These are phyloP conservation scores for Meteorus sp. DNA, from an alignment of 1,140 invertebrate genomes.

Conservation along the genomic window DNA sequence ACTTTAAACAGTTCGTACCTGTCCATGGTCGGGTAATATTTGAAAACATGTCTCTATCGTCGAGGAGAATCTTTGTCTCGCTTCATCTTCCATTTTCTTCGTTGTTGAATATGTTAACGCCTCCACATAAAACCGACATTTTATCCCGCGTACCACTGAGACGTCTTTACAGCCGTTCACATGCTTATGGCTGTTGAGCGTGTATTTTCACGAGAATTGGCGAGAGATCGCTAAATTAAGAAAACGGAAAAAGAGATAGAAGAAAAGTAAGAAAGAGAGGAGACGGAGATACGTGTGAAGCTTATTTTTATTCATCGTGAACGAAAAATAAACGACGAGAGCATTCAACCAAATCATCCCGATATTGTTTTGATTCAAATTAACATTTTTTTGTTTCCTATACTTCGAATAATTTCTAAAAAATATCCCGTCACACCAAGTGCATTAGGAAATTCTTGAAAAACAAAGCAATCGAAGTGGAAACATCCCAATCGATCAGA, in stretches of 20 bases:
- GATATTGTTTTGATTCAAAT: neutral
- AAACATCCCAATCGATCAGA: neutral
- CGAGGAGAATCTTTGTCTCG: constrained; percentile 41
- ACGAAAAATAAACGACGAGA: neutral
- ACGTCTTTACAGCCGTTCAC: constrained; percentile 52
- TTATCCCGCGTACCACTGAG: constrained; percentile 49
- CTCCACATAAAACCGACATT: constrained; percentile 56
- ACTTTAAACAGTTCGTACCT: constrained; percentile 54
- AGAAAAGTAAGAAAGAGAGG: too few species aligned
- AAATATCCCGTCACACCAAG: neutral
- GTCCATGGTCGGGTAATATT: constrained; percentile 55
- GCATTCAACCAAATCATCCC: neutral
- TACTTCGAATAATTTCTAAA: neutral
- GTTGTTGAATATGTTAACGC: constrained; percentile 39
- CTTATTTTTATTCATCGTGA: constrained; percentile 33
- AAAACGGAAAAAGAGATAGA: too few species aligned
- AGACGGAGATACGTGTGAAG: constrained; percentile 41
- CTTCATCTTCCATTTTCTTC: too few species aligned
- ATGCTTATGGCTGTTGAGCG: neutral
- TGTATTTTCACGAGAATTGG: neutral
- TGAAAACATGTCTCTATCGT: constrained; percentile 60
- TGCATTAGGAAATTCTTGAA: neutral
- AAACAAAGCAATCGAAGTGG: neutral
- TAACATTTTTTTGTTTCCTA: neutral
- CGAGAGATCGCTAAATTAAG: constrained; percentile 7